Evolutionary conservation across 2,888 invertebrate species (phyloP).

Genomic region (Caradrina kadenii): DNA sequence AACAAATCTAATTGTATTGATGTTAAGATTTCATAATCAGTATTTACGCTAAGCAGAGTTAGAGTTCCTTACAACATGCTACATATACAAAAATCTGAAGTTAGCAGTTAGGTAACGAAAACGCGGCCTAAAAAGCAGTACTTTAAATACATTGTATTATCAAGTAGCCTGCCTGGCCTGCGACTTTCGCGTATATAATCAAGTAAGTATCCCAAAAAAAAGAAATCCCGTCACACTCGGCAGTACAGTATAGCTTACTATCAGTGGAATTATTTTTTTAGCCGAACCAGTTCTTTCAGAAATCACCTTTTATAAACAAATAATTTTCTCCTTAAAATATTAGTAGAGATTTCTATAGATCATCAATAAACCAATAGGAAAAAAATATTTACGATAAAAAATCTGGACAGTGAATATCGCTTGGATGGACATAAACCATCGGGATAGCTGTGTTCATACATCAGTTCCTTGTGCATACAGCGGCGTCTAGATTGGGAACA

Average conservation of each 20-base stretch:
- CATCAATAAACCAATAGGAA: background rate
- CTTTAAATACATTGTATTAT: too few relatives aligned
- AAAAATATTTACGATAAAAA: background rate
- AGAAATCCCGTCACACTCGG: too few relatives aligned
- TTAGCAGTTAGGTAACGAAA: too few relatives aligned
- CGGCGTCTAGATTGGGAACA: slow-evolving; percentile 56
- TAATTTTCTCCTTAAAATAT: background rate
- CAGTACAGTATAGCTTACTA: too few relatives aligned
- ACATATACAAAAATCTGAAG: too few relatives aligned
- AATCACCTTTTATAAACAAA: background rate
- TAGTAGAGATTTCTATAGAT: background rate
- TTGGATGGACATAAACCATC: slow-evolving; percentile 25
- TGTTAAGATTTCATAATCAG: background rate
- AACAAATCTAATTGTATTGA: background rate
- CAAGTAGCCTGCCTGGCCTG: too few relatives aligned
- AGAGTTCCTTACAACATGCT: too few relatives aligned
- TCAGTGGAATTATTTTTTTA: too few relatives aligned
- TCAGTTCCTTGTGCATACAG: slow-evolving; percentile 51
- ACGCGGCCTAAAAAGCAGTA: too few relatives aligned
- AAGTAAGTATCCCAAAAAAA: too few relatives aligned
- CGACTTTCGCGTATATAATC: too few relatives aligned
- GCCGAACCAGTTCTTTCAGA: background rate
- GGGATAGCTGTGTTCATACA: slow-evolving; percentile 43
- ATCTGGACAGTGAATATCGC: background rate
- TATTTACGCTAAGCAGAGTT: background rate